A percentile compares a stretch with the other conserved stretches of the same genome.
Evolutionary conservation across 2,888 invertebrate genomes (phyloP).

Genomic region (Didymodactylos carnosus): DNA sequence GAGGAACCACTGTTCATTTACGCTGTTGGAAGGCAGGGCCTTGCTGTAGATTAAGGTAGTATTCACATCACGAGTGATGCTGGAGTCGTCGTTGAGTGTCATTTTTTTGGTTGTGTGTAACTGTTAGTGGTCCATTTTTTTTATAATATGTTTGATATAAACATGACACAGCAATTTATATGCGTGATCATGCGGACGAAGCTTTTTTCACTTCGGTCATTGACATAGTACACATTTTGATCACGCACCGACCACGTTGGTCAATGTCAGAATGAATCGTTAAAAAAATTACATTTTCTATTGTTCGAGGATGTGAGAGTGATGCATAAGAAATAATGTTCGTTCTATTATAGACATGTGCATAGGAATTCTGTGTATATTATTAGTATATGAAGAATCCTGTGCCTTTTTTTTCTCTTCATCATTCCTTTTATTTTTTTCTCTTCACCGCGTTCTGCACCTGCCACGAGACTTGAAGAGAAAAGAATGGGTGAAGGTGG

Average conservation of each 20-base stretch:
- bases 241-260: not conserved
- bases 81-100: not conserved
- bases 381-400: not conserved
- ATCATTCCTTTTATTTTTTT: not conserved
- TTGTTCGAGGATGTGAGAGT: not conserved
- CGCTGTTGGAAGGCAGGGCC: not conserved
- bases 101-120: not conserved
- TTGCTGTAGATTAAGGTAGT: not conserved
- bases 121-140: not conserved
- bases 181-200: not conserved
- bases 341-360: too few relatives aligned
- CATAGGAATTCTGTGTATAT: too few relatives aligned
- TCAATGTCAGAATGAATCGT: not conserved
- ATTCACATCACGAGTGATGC: not conserved
- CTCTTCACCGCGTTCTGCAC: not conserved
- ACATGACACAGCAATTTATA: not conserved
- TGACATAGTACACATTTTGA: not conserved
- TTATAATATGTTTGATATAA: not conserved
- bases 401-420: too few relatives aligned
- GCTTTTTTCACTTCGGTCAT: not conserved
- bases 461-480: not conserved
- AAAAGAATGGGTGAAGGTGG: not conserved
- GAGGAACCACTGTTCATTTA: not conserved
- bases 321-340: not conserved
- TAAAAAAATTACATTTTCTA: not conserved